Conservation (phyloP, 2,888 invertebrate species). For the Xylota sylvarum region DNA sequence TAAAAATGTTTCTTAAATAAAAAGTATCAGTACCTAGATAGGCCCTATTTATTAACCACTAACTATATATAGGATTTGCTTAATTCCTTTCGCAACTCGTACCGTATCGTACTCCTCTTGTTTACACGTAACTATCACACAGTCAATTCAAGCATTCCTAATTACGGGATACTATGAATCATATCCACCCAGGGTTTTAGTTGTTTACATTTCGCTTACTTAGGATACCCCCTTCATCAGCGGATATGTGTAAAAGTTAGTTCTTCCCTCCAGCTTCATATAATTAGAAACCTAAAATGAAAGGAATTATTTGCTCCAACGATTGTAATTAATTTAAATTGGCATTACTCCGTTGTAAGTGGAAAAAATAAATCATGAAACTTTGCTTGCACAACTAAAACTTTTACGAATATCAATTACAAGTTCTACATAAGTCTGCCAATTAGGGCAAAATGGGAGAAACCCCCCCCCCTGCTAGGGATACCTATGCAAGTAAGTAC, state of each 20-base stretch:
- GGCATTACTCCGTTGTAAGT: slow-evolving; percentile 7
- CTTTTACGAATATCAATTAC: slow-evolving; percentile 36
- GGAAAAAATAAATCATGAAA: slow-evolving; percentile 1
- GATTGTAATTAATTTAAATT: slow-evolving; percentile 38
- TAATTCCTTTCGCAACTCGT: too few relatives aligned
- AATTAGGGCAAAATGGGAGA: slow-evolving; percentile 8
- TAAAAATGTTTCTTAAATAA: too few relatives aligned
- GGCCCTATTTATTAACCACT: too few relatives aligned
- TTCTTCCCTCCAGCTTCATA: neutral
- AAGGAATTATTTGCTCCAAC: slow-evolving; percentile 23
- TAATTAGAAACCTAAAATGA: slow-evolving; percentile 24
- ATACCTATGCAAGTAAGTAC: neutral
- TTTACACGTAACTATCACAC: too few relatives aligned
- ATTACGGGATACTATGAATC: too few relatives aligned
- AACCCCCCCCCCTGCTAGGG: neutral
- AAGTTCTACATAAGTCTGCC: slow-evolving; percentile 3
- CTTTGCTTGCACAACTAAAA: slow-evolving; percentile 29
- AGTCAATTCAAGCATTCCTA: too few relatives aligned
- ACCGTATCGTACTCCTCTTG: too few relatives aligned
- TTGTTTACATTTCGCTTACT: too few relatives aligned
- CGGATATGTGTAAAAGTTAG: slow-evolving; percentile 11
- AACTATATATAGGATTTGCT: too few relatives aligned
- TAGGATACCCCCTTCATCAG: neutral
- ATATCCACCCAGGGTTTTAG: too few relatives aligned
- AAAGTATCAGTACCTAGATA: too few relatives aligned